phyloP scores from a whole-genome alignment of 2,113 vertebrate genomes.

The Pseudorectes ferrugineus region DNA sequence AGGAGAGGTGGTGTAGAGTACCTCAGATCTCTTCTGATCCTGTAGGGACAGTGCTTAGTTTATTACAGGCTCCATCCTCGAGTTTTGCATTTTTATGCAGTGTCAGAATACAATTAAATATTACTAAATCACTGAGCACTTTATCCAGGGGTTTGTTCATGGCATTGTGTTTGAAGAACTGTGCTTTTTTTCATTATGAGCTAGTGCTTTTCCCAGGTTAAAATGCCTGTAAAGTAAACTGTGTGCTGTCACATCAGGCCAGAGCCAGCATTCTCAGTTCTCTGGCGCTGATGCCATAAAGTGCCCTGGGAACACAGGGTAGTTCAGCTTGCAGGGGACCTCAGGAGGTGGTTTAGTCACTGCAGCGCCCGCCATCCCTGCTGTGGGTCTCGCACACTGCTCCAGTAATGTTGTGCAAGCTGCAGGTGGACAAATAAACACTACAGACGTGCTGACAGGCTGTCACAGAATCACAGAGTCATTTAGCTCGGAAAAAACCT shows the following conservation, averaged over 20 bases:
- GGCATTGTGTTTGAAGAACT: background rate
- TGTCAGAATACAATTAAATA: background rate
- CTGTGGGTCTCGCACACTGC: background rate
- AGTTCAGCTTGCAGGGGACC: background rate
- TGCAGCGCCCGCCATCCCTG: background rate
- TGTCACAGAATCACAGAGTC: background rate
- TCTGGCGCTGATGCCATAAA: background rate
- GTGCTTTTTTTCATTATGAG: background rate
- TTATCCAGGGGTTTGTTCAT: background rate
- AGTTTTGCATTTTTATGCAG: background rate
- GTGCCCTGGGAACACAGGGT: background rate
- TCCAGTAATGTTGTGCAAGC: background rate
- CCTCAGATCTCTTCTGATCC: background rate
- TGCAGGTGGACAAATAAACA: background rate
- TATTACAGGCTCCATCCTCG: fast-evolving
- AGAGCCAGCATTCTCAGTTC: background rate
- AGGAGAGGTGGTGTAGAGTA: background rate
- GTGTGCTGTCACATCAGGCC: background rate
- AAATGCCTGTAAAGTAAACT: fast-evolving
- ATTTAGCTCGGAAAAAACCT: background rate
- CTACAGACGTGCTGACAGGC: background rate
- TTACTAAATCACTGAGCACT: background rate
- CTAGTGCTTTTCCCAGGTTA: background rate
- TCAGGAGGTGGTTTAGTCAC: background rate
- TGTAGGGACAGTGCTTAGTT: background rate